These are phyloP conservation scores for Sebastes taczanowskii DNA, from an alignment of 2,797 vertebrate genomes.

Conservation along the genomic window DNA sequence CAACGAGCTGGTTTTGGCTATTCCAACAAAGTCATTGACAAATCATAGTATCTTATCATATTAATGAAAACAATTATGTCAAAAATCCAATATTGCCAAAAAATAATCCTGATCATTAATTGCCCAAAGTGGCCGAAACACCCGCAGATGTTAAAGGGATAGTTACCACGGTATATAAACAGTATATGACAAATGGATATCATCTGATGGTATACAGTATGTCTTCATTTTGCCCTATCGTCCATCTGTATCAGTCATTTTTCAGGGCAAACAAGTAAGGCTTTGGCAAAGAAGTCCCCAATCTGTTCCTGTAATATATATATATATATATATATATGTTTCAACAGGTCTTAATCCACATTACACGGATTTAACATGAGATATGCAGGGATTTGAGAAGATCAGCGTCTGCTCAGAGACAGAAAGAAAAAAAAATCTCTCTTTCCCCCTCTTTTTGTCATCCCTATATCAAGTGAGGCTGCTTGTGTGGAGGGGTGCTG, in stretches of 20 bases:
- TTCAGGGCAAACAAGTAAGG: constrained; percentile 58
- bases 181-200: background rate
- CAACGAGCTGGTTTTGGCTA: background rate
- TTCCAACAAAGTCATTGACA: background rate
- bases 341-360: constrained; percentile 84
- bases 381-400: constrained; percentile 82
- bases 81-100: background rate
- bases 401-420: constrained; percentile 76
- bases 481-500: background rate
- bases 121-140: background rate
- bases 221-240: background rate
- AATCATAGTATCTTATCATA: background rate
- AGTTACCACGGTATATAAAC: background rate
- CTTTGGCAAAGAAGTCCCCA: constrained; percentile 68
- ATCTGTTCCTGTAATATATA: constrained; percentile 73
- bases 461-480: constrained; percentile 37
- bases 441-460: constrained; percentile 50
- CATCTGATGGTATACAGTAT: background rate
- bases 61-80: background rate
- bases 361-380: constrained; percentile 82
- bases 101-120: background rate
- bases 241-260: constrained; percentile 27
- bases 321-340: constrained; percentile 57
- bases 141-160: constrained; percentile 1
- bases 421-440: constrained; percentile 46